A percentile compares a stretch with the other conserved stretches of the same genome.
These are phyloP conservation scores for Sphenodon punctatus DNA, from an alignment of 2,797 vertebrate species.

Conservation along the genomic window DNA sequence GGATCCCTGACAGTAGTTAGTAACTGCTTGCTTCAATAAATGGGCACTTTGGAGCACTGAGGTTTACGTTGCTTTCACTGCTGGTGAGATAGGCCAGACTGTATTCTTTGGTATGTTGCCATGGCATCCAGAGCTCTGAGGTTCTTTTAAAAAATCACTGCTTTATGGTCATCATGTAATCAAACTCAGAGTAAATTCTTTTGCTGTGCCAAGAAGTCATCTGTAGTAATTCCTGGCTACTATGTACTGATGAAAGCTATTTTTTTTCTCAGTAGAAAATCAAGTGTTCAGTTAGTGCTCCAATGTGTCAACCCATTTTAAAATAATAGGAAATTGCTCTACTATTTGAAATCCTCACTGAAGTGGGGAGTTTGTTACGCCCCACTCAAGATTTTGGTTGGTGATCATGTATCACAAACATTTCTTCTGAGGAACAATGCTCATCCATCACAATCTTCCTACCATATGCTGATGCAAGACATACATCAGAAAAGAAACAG, in stretches of 20 bases:
- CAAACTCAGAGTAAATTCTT: neutral
- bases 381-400: conserved; percentile 48
- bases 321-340: neutral
- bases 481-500: conserved; percentile 10
- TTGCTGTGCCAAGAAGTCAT: neutral
- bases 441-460: conserved; percentile 44
- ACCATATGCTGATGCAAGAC: conserved; percentile 7
- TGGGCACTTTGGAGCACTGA: neutral
- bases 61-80: neutral
- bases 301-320: neutral
- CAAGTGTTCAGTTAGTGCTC: neutral
- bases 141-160: rapidly evolving
- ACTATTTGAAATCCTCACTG: neutral
- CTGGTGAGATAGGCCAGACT: neutral
- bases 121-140: neutral
- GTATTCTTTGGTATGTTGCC: neutral
- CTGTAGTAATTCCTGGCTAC: neutral
- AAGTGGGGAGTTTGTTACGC: conserved; percentile 42
- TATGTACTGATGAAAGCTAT: neutral
- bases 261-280: neutral
- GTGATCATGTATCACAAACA: conserved; percentile 56
- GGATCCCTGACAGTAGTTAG: too few relatives aligned
- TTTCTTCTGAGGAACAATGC: conserved; percentile 43
- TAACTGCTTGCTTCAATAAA: neutral
- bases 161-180: neutral